Evolutionary conservation across 2,888 invertebrate genomes (phyloP), one percentile per base, ranked within the genome.

Genomic region (Ochropleura leucogaster): DNA sequence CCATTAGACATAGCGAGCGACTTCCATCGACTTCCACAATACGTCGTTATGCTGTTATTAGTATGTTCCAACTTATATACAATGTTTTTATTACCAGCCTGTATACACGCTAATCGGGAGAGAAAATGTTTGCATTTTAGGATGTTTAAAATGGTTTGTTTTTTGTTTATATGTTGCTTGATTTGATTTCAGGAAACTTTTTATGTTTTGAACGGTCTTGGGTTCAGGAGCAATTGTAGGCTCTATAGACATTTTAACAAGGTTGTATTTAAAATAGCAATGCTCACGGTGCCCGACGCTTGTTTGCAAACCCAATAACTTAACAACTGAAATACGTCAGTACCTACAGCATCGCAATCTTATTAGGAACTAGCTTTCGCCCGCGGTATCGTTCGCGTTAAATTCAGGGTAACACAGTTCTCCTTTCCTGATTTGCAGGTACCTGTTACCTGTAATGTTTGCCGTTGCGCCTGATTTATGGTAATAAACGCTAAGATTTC

Each of bases 1-100:
- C 88, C 84, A 87, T 89, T 88, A 89, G 84, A 80, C 73, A 79
- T 69, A 74, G 74, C 71, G 77, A 64, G 75, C 82, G 75, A 57
- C 78, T 77, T 71, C 69, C 84, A 73, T 69, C 83, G 84, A 84
- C 83, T 80, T 72, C 60, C 72, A 83, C 79, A 80, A 84, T 86
- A 79, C 79, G 68, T 84, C 81, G 87, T 82, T 83, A 83, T 80
- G 59, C 63, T 68, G 80, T 83, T 86, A 83, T 82, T 85, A 85
- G 73, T 77, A 72, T 80, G 75, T 84, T 82, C 73, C 70, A 82
- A 18, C 47, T 72, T 73, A 65, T 74, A 72, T 70, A 80, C 67
- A 55, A 20, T 62, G 42, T 64, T 76, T 68, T 68, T 71, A 72
- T 68, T 68, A 72, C 62, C 67, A 70, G 0, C 12, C 47, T 70